A percentile compares a stretch with the other conserved stretches of the same genome.
These are phyloP conservation scores for Podarcis muralis DNA, from an alignment of 2,113 vertebrate species.

Conservation along the genomic window DNA sequence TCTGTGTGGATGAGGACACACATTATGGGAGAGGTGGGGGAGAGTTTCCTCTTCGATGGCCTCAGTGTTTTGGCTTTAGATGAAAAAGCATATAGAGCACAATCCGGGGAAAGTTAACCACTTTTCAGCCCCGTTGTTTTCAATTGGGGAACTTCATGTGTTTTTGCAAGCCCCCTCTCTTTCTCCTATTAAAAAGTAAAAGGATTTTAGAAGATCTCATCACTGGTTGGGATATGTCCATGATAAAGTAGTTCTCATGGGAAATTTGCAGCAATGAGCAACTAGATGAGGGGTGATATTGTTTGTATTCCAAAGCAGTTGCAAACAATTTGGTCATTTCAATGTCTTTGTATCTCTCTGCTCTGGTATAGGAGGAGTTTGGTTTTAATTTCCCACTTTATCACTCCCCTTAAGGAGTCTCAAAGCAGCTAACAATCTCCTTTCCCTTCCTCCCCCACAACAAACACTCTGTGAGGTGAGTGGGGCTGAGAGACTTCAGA, in stretches of 20 bases:
- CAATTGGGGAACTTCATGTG: neutral
- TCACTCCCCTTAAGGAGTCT: too few relatives aligned
- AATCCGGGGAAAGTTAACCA: neutral
- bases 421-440: too few relatives aligned
- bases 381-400: too few relatives aligned
- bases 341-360: conserved; percentile 74
- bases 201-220: neutral
- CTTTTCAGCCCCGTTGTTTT: neutral
- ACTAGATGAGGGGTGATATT: conserved; percentile 34
- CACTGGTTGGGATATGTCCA: neutral
- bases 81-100: conserved; percentile 25
- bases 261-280: conserved; percentile 45
- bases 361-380: conserved; percentile 64
- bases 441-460: too few relatives aligned
- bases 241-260: conserved; percentile 38
- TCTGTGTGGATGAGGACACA: conserved; percentile 29
- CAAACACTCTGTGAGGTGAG: too few relatives aligned
- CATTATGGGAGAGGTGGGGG: neutral
- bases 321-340: conserved; percentile 63
- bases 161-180: neutral
- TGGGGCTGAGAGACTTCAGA: too few relatives aligned
- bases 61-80: conserved; percentile 22
- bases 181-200: neutral
- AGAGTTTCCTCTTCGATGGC: conserved; percentile 31
- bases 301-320: conserved; percentile 53